Evolutionary conservation across 2,113 vertebrate species (phyloP).

Genomic region (Meleagris gallopavo): DNA sequence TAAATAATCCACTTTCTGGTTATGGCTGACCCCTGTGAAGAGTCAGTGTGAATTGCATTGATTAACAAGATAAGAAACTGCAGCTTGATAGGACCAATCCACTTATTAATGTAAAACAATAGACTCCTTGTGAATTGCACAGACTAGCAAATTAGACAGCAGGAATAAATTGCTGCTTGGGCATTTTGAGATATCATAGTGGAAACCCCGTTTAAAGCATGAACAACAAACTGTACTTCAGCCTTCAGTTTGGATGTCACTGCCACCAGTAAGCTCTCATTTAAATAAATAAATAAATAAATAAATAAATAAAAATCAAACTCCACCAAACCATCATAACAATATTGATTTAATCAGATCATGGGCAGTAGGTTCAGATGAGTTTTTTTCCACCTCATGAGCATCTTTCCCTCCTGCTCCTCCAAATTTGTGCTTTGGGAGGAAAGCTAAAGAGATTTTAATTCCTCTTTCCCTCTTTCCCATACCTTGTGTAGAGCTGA

Average conservation of each 20-base stretch:
- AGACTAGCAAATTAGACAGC: background rate
- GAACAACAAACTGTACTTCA: background rate
- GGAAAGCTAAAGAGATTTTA: background rate
- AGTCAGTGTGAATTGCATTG: background rate
- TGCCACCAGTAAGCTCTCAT: background rate
- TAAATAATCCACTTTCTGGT: conserved; percentile 21
- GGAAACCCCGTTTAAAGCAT: background rate
- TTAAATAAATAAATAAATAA: background rate
- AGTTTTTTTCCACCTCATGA: background rate
- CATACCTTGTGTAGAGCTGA: conserved; percentile 26
- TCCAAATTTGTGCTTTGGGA: background rate
- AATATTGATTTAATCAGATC: background rate
- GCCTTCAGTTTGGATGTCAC: background rate
- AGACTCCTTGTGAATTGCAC: background rate
- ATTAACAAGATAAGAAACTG: conserved; percentile 7
- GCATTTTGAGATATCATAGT: background rate
- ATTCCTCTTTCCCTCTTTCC: background rate
- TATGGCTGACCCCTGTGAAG: background rate
- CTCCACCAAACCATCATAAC: background rate
- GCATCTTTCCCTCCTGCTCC: background rate
- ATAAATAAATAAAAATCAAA: background rate
- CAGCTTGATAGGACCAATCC: background rate
- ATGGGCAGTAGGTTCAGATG: background rate
- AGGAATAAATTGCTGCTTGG: background rate
- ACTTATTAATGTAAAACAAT: conserved; percentile 7